A percentile compares a stretch with the other conserved stretches of the same genome.
These are phyloP conservation scores for Osmoderma eremita DNA, from an alignment of 2,888 invertebrate species.

Conservation along the genomic window DNA sequence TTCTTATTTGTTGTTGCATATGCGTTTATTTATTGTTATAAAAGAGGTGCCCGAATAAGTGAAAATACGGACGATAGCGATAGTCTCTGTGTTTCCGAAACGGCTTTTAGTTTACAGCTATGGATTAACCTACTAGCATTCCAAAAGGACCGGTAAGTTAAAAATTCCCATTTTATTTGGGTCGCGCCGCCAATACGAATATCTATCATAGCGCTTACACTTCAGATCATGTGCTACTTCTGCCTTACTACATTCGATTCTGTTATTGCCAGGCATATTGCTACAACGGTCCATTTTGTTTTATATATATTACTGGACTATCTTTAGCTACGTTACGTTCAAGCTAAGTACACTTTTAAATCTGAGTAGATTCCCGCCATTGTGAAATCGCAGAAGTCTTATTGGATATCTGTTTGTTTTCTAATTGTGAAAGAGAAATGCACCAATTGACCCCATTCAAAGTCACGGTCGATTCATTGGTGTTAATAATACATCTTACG, in stretches of 20 bases:
- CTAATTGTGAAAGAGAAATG: constrained; percentile 35
- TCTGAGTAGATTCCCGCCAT: constrained; percentile 17
- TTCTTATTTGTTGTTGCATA: constrained; percentile 43
- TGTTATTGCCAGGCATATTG: constrained; percentile 1
- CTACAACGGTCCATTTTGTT: neutral
- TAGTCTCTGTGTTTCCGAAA: constrained; percentile 22
- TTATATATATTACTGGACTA: neutral
- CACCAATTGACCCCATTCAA: constrained; percentile 37
- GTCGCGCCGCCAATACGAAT: constrained; percentile 34
- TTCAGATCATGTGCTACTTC: constrained; percentile 24
- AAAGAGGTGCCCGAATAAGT: constrained; percentile 24
- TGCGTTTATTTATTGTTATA: constrained; percentile 46
- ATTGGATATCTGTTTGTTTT: constrained; percentile 35
- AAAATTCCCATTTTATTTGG: constrained; percentile 35
- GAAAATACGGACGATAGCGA: constrained; percentile 11
- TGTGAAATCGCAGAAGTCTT: constrained; percentile 7
- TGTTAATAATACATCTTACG: constrained; percentile 1
- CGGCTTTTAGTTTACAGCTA: constrained; percentile 14
- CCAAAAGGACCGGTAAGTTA: constrained; percentile 34
- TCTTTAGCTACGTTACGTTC: neutral
- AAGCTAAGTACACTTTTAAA: constrained; percentile 10
- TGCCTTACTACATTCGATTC: neutral
- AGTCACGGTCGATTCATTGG: constrained; percentile 35
- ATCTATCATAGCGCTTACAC: constrained; percentile 24
- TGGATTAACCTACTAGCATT: constrained; percentile 34